Evolutionary conservation across 2,888 invertebrate genomes (phyloP), one percentile per base, ranked within the genome.

Genomic region (Chymomyza fuscimana): DNA sequence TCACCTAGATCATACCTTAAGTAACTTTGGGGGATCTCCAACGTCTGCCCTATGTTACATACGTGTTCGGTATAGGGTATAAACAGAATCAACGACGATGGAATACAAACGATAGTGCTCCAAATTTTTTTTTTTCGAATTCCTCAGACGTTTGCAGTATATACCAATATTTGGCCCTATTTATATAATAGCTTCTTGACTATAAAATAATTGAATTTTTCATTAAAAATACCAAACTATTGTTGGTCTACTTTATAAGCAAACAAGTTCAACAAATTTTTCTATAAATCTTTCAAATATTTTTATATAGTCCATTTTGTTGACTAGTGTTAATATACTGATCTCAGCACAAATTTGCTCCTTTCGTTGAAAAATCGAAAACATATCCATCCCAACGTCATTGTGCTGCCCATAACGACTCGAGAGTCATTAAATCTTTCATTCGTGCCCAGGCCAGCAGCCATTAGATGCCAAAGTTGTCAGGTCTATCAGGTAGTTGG

Each of bases 351-450:
- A 74, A 78, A 78, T 32, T 79, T 75, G 77, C 69, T 73, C 68
- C 52, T 79, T 74, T 66, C 58, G 79, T 74, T 74, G 80, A 86
- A 80, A 69, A 74, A 86, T 86, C 65, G 82, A 78, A 72, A 75
- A 75, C 73, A 79, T 72, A 70, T 79, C 32, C 32, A 75, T 67
- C 52, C 62, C 19, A 59, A 60, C 70, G 70, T 72, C 66, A 32
- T 32, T 32, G 74, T 52, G 52, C 68, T 74, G 78, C 72, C 78
- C 71, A 67, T 67, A 79, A 69, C 70, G 65, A 79, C 73, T 76
- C 66, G 73, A 83, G 80, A 83, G 83, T 87, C 87, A 84, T 84
- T 84, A 84, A 87, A 85, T 87, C 87, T 85, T 85, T 85, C 87
- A 85, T 85, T 85, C 83, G 86, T 81, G 73, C 80, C 32, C 32